These are phyloP conservation scores for Macrochelys suwanniensis DNA, from an alignment of 2,797 vertebrate species.

Conservation along the genomic window DNA sequence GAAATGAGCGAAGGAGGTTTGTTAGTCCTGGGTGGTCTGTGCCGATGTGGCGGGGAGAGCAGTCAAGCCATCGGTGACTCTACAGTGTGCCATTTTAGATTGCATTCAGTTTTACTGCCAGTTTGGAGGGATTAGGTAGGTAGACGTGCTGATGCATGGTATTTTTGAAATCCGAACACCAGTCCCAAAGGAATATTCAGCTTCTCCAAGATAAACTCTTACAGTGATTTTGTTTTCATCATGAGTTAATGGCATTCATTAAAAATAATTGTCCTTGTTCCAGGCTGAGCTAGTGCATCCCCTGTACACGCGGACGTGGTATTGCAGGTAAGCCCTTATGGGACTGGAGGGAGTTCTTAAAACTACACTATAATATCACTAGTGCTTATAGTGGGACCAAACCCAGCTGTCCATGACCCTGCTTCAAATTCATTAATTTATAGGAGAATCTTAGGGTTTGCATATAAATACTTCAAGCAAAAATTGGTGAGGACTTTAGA, in stretches of 20 bases:
- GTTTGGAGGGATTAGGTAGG: background rate
- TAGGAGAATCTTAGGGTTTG: background rate
- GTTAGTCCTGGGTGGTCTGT: background rate
- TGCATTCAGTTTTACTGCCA: background rate
- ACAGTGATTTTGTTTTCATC: background rate
- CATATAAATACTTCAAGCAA: background rate
- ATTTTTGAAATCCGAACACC: accelerated
- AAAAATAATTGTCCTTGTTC: background rate
- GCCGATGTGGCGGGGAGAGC: background rate
- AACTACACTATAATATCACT: background rate
- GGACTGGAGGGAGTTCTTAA: background rate
- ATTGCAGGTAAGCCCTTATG: too few relatives aligned
- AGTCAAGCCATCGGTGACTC: background rate
- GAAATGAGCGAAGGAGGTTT: background rate
- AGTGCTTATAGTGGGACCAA: background rate
- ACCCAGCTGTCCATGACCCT: background rate
- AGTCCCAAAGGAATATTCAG: background rate
- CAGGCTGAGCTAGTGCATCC: too few relatives aligned
- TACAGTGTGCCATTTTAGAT: background rate
- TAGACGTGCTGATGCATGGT: background rate
- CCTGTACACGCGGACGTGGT: too few relatives aligned
- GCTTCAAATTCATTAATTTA: too few relatives aligned
- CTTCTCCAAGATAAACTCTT: background rate
- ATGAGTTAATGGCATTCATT: background rate
- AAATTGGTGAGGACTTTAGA: background rate